Base-by-base conservation (phyloP, 2,888 invertebrate species). In the Calliopum simillimum region DNA sequence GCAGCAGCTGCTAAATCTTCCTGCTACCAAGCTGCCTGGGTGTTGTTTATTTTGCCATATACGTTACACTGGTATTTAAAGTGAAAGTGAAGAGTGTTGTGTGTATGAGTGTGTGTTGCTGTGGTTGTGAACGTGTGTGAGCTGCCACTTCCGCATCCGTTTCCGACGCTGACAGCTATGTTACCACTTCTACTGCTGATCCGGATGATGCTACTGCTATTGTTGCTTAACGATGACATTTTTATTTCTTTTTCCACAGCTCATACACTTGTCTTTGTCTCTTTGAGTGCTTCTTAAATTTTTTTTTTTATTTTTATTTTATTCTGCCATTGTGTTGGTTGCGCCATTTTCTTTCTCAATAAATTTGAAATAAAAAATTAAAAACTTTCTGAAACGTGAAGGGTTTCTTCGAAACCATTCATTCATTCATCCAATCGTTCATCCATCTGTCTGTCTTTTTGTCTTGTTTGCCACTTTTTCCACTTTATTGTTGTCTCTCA, bases 161-260 rank as follows among this genome's bases (percentile, higher is more conserved):
- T 53, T 53, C 53, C 53, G 53, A 12, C 23, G 21, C 14, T 53
- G 53, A 23, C 23, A 33, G 33, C 8, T 8, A 53, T 6, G 53
- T 23, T 23, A 23, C 53, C 21, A 23, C 23, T 53, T 53, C 5
- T 23, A 33, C 33, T 33, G 23, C 23, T 53, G 21, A 23, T 53
- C 19, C 21, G 19, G 53, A 23, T 53, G n/a, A 11, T 51, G 23
- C 23, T 53, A 21, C 23, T 53, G 53, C n/a, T 53, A 23, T 21
- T 23, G 53, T 23, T 23, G 23, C 53, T 53, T 53, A 23, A 53
- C 53, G 53, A 23, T 53, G 53, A 53, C 53, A 53, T 53, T 53
- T 21, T 53, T 53, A 19, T 53, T 53, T 53, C 21, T 53, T 23
- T 23, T 53, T 23, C 19, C 53, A 1, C 8, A 33, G 8, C 8